phyloP scores from a whole-genome alignment of 2,113 vertebrate species.

The Spermophilus dauricus region DNA sequence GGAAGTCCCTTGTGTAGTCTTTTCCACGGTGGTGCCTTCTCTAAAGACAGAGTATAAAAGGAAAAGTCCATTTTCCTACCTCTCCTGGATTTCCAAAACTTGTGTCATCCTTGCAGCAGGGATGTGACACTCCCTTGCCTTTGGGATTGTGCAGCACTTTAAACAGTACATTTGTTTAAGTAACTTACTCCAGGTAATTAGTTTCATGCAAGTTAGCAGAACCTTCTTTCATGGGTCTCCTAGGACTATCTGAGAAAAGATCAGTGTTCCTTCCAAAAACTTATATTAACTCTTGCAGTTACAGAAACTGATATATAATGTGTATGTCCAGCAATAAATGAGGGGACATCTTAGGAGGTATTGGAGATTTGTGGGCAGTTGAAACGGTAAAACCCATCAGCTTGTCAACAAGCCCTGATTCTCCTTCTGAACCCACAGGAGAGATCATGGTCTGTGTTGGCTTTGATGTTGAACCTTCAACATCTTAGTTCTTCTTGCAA shows the following conservation, averaged over 20 bases:
- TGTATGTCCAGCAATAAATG: not conserved
- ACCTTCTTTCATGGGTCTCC: not conserved
- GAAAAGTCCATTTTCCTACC: not conserved
- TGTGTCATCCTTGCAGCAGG: not conserved
- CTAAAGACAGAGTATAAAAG: not conserved
- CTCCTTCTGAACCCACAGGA: not conserved
- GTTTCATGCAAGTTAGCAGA: not conserved
- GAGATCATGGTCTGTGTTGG: not conserved
- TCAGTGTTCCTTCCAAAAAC: not conserved
- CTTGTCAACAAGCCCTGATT: not conserved
- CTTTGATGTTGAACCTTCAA: not conserved
- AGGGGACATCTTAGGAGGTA: not conserved
- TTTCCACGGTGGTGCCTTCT: not conserved
- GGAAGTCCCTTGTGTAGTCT: not conserved
- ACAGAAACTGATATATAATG: not conserved
- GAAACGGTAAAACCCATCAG: not conserved
- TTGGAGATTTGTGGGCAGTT: not conserved
- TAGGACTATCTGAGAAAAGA: not conserved
- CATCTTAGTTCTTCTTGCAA: not conserved
- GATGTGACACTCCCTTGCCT: not conserved
- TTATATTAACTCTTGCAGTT: not conserved
- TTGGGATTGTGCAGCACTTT: not conserved
- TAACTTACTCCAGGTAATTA: not conserved
- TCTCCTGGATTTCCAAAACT: conserved; percentile 13
- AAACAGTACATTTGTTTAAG: conserved; percentile 6